Conservation (phyloP, 2,888 invertebrate genomes). For the Drosophila dives region DNA sequence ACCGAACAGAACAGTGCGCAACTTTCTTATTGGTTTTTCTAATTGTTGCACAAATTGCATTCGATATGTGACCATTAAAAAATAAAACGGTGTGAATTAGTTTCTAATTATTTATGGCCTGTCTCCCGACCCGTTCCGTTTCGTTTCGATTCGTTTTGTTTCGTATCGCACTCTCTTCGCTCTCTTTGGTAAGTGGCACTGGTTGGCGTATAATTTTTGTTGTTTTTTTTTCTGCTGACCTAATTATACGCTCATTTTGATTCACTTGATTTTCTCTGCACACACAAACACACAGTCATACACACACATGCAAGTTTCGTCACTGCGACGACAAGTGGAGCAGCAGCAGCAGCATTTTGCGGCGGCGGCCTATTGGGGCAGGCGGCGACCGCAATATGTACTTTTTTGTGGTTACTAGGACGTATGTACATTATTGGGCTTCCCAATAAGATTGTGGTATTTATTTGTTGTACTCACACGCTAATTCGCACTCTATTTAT, state of each 20-base stretch:
- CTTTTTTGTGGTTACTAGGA: slow-evolving; percentile 74
- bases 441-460: slow-evolving; percentile 44
- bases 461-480: slow-evolving; percentile 49
- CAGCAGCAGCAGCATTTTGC: slow-evolving; percentile 63
- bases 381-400: slow-evolving; percentile 68
- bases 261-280: slow-evolving; percentile 80
- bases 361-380: slow-evolving; percentile 64
- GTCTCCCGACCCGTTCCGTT: slow-evolving; percentile 37
- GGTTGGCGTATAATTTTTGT: slow-evolving; percentile 68
- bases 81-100: slow-evolving; percentile 61
- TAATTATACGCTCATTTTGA: slow-evolving; percentile 83
- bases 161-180: slow-evolving; percentile 51
- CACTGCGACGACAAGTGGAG: slow-evolving; percentile 80
- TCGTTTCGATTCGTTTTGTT: slow-evolving; percentile 38
- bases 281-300: slow-evolving; percentile 53
- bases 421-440: slow-evolving; percentile 69
- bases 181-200: slow-evolving; percentile 78
- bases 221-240: slow-evolving; percentile 81
- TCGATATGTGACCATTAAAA: slow-evolving; percentile 52
- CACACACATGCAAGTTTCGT: slow-evolving; percentile 64
- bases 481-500: slow-evolving; percentile 57
- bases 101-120: slow-evolving; percentile 61
- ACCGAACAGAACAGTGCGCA: not conserved
- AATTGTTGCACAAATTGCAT: slow-evolving; percentile 57
- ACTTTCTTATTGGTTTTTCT: slow-evolving; percentile 42